Conservation (phyloP, 2,888 invertebrate species). For the Petrolisthes cinctipes region DNA sequence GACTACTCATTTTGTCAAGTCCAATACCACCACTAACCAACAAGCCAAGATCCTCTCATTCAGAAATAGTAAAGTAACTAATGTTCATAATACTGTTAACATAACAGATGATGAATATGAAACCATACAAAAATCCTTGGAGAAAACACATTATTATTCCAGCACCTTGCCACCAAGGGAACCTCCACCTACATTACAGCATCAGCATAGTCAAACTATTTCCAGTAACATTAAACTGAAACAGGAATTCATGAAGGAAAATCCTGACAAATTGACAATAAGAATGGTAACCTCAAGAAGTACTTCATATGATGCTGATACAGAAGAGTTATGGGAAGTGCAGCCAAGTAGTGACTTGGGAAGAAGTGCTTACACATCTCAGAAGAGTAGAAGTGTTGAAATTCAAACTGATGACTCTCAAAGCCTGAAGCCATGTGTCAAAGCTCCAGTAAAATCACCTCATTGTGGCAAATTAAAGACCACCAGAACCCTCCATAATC, state of each 20-base stretch:
- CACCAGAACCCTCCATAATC: constrained; percentile 6
- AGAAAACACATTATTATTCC: not conserved
- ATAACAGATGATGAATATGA: not conserved
- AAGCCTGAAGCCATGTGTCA: not conserved
- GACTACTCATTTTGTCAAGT: constrained; percentile 2
- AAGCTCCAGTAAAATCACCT: not conserved
- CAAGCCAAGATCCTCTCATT: constrained; percentile 35
- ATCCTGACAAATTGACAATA: not conserved
- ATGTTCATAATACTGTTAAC: not conserved
- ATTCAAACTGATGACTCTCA: constrained; percentile 8
- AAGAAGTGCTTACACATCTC: not conserved
- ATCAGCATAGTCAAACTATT: not conserved
- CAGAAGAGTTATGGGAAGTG: constrained; percentile 33
- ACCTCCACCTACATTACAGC: constrained; percentile 23
- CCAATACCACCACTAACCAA: constrained; percentile 38
- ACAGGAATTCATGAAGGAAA: not conserved
- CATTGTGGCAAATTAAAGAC: constrained; percentile 6
- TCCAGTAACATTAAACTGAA: not conserved
- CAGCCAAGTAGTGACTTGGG: constrained; percentile 14
- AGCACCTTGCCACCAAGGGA: not conserved
- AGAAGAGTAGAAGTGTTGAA: constrained; percentile 22
- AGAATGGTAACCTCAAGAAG: constrained; percentile 2
- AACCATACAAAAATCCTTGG: not conserved
- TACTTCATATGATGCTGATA: constrained; percentile 49
- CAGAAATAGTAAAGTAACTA: constrained; percentile 32